A percentile compares a stretch with the other conserved stretches of the same genome.
Conservation (phyloP, 2,113 vertebrate genomes). For the Perca fluviatilis region DNA sequence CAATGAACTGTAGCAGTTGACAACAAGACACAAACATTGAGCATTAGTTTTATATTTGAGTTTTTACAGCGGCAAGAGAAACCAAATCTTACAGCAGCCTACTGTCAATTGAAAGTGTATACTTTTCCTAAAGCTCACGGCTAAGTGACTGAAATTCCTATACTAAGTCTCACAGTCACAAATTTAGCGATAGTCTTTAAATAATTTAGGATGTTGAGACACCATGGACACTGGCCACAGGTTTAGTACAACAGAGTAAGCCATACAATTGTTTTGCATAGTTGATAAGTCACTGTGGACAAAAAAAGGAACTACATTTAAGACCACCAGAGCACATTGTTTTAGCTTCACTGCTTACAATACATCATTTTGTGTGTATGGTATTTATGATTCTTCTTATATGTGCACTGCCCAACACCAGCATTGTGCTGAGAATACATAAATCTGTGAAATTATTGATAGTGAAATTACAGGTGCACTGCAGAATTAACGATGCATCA, state of each 20-base stretch:
- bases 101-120: background rate
- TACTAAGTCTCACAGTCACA: background rate
- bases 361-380: background rate
- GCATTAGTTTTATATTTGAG: slow-evolving; percentile 15
- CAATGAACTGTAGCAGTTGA: background rate
- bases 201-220: slow-evolving; percentile 4
- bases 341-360: slow-evolving; percentile 10
- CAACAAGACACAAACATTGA: slow-evolving; percentile 9
- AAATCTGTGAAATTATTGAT: background rate
- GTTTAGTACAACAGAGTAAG: slow-evolving; percentile 28
- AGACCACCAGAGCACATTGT: slow-evolving; percentile 15
- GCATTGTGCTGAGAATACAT: background rate
- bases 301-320: background rate
- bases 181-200: background rate
- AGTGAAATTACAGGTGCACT: background rate
- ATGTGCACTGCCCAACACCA: too few species aligned
- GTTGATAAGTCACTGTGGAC: slow-evolving; percentile 29
- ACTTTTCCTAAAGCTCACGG: background rate
- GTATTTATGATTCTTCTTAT: background rate
- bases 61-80: background rate
- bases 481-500: slow-evolving; percentile 25
- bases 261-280: slow-evolving; percentile 61
- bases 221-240: slow-evolving; percentile 13
- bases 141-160: background rate
- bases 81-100: background rate